Percentiles rank a stretch among this genome's conserved stretches.
Conservation (phyloP, 2,888 invertebrate species). For the Limulus polyphemus region DNA sequence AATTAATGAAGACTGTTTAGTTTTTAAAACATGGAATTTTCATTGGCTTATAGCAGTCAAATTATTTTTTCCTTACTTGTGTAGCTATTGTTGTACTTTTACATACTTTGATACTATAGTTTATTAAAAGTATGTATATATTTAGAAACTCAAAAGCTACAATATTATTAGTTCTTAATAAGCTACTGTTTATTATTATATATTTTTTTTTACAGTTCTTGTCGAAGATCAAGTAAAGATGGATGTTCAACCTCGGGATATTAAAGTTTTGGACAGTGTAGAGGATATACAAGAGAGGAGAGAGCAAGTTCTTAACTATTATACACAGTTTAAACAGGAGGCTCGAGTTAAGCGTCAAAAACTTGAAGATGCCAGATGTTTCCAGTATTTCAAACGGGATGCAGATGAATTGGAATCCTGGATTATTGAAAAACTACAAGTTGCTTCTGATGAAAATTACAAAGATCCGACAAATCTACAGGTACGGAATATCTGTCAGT, state of each 20-base stretch:
- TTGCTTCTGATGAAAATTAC: slow-evolving; percentile 97
- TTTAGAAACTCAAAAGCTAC: no score
- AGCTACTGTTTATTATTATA: no score
- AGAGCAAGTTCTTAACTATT: slow-evolving; percentile 78
- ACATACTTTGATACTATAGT: no score
- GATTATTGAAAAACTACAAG: slow-evolving; percentile 89
- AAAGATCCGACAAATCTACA: slow-evolving; percentile 97
- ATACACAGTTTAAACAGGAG: slow-evolving; percentile 90
- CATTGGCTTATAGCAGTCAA: no score
- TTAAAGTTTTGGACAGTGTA: slow-evolving; percentile 94
- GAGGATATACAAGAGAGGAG: slow-evolving; percentile 96
- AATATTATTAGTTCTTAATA: no score
- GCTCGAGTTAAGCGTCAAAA: slow-evolving; percentile 88
- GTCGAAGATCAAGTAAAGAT: neutral
- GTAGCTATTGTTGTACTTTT: no score
- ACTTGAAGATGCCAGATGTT: slow-evolving; percentile 91
- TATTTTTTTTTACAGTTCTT: no score
- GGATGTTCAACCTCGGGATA: slow-evolving; percentile 56
- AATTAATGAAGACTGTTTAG: no score
- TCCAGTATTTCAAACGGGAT: slow-evolving; percentile 97
- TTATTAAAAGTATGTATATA: no score
- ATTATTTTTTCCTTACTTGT: no score
- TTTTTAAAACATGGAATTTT: no score
- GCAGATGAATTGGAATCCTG: slow-evolving; percentile 98
- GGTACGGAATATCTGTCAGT: slow-evolving; percentile 26